Base-by-base conservation (phyloP, 1,140 invertebrate species). In the Zeugodacus cucurbitae region DNA sequence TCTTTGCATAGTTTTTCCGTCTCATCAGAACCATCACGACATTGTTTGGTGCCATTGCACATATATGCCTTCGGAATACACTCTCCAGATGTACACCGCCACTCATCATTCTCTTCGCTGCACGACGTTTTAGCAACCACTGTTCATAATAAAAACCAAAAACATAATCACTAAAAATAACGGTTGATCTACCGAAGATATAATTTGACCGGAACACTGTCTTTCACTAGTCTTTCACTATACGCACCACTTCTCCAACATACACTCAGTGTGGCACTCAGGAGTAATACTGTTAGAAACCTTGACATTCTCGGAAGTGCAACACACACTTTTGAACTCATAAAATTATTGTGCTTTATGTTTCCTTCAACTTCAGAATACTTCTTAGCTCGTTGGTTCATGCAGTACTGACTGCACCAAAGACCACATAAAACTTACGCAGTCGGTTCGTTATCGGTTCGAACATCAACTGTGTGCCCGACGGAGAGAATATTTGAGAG, bases 1-100 rank as follows among this genome's bases (percentile, higher is more conserved):
- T 90, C 91, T 89, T 94, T 94, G 59, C 91, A 92, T 10, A 86
- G 11, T 32, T 90, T 89, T 41, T 89, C 90, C 10, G 88, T 94
- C 92, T 96, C 96, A 92, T 96, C 96, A 6, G 95, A 95, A 29
- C 94, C 93, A 90, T 95, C 94, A 0, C 64, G 5, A 90, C 95
- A 96, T 89, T 96, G 92, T 20, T 89, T 90, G 5, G 85, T 90
- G 0, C 92, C 91, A 91, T 94, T 90, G 82, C 94, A 94, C 41
- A 90, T 89, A 3, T 57, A 5, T 11, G 89, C 34, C 6, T 26
- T n/a, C 2, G n/a, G 7, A 11, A 90, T 90, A 57, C 88, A 88
- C 44, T 44, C 29, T 62, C 64, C 70, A 20, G 57, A 91, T 5
- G 90, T 89, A 57, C 92, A 93, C 86, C 90, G 89, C 86, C 86